A percentile compares a stretch with the other conserved stretches of the same genome.
Conservation (phyloP, 2,797 vertebrate species). For the Poeciliopsis turneri region DNA sequence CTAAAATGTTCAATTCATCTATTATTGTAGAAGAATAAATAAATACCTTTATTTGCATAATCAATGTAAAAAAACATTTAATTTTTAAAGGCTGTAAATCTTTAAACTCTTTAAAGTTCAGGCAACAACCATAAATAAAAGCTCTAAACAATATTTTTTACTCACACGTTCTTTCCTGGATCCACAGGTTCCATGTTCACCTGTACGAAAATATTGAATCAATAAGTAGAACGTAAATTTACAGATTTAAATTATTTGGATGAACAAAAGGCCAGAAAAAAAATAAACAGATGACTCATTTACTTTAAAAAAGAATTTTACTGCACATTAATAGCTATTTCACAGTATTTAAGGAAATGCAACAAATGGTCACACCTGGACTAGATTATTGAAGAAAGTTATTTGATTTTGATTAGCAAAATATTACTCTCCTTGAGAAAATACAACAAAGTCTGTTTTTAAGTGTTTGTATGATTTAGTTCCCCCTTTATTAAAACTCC, state of each 20-base stretch:
- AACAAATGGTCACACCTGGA: background rate
- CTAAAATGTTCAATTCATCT: background rate
- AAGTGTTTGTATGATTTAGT: background rate
- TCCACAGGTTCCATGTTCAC: slow-evolving; percentile 74
- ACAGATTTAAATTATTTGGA: background rate
- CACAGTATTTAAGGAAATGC: background rate
- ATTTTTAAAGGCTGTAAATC: background rate
- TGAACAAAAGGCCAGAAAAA: background rate
- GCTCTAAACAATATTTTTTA: slow-evolving; percentile 10
- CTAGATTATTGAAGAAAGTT: background rate
- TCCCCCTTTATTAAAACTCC: background rate
- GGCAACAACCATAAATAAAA: background rate
- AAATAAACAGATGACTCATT: background rate
- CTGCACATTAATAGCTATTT: background rate
- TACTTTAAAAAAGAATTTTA: background rate
- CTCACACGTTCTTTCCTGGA: slow-evolving; percentile 62
- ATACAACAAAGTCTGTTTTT: background rate
- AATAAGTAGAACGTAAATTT: background rate
- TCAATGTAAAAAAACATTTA: background rate
- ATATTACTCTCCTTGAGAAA: background rate
- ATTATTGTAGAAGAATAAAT: background rate
- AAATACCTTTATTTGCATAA: background rate
- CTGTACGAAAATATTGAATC: slow-evolving; percentile 22
- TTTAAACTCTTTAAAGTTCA: background rate
- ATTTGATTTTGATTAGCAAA: background rate